Evolutionary conservation across 2,888 invertebrate genomes (phyloP), one percentile per base, ranked within the genome.

Genomic region (Vesta saturnalis): DNA sequence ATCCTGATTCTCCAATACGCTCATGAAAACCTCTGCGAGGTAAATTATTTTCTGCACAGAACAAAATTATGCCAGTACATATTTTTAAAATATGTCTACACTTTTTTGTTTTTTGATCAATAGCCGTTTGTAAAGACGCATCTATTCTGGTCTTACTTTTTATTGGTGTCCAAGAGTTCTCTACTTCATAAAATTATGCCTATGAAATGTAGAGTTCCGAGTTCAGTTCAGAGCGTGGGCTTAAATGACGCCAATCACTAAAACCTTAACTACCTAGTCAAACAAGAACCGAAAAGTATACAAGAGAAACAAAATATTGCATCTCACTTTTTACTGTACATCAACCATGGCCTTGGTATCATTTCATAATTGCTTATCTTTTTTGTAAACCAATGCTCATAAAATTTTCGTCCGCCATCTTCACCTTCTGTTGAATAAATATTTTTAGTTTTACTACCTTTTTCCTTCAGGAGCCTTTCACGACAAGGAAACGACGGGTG

Each of bases 31-130:
- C 6, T 47, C 47, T 47, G 6, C 5, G 47, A 47, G 47, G 47
- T 47, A 47, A 47, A 47, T 47, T 47, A 47, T 47, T 47, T 47
- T 47, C 47, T 47, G 47, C 47, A n/a, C 47, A 47, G 47, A 47
- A 47, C 47, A 47, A 47, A 47, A 47, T 47, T 47, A 47, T 47
- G 47, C 47, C n/a, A 47, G 47, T 10, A 14, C 47, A 47, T n/a
- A 47, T n/a, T 47, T 47, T 47, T 47, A 47, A 47, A 47, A 14
- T 47, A 47, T 47, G 30, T 30, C 30, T 30, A 4, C 30, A 30
- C n/a, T 10, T 30, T 30, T 30, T 30, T 30, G 30, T 30, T 30
- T 30, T 10, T 30, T 30, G 30, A 30, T 30, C 30, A 30, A 30
- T 30, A 30, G 30, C 30, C 30, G 4, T 30, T 30, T 6, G 30